phyloP scores from a whole-genome alignment of 2,888 invertebrate species.

The Drepanosiphum platanoidis region DNA sequence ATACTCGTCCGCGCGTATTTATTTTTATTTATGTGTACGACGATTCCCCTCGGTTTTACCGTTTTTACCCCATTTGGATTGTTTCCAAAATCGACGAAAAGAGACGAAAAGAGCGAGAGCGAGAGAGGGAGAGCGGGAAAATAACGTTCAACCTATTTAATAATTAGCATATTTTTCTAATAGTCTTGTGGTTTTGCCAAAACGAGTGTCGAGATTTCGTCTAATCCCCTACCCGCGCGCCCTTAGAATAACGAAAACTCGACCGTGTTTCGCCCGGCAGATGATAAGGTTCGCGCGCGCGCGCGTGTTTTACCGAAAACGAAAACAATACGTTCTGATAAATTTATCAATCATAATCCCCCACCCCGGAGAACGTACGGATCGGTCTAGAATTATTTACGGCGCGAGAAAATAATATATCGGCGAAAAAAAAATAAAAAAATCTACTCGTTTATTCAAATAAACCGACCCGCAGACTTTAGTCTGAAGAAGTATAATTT shows the following conservation, averaged over 20 bases:
- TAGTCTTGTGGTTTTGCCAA: constrained; percentile 20
- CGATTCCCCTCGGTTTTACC: neutral
- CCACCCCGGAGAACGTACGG: neutral
- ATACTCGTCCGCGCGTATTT: neutral
- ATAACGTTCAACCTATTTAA: neutral
- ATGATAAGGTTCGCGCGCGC: no score
- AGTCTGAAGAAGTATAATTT: neutral
- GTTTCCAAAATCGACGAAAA: constrained; percentile 23
- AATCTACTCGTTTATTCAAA: neutral
- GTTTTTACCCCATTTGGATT: neutral
- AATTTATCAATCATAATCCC: neutral
- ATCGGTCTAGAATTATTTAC: neutral
- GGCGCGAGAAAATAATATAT: neutral
- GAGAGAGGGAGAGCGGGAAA: no score
- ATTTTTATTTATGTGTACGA: neutral
- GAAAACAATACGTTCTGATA: no score
- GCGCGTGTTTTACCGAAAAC: neutral
- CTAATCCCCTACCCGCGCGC: neutral
- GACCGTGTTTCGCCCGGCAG: neutral
- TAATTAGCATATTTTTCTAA: constrained; percentile 9
- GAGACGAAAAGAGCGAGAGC: neutral
- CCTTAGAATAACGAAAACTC: constrained; percentile 16
- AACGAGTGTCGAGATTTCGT: neutral
- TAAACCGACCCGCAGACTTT: neutral
- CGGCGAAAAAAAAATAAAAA: neutral